Evolutionary conservation across 2,113 vertebrate species (phyloP).

Genomic region (Nothoprocta perdicaria): DNA sequence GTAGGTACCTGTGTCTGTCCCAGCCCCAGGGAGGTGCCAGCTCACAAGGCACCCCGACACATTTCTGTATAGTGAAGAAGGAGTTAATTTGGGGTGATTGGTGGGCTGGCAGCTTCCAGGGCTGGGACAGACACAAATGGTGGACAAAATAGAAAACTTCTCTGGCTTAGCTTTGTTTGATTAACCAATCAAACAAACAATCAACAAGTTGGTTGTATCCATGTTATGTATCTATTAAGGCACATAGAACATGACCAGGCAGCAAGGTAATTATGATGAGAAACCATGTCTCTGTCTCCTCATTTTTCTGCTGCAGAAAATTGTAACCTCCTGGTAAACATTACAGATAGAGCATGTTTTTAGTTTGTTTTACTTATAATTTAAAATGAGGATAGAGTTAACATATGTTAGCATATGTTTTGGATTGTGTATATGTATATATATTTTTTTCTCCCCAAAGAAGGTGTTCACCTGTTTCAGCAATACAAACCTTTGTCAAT

Average conservation of each 20-base stretch:
- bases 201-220: background rate
- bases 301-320: background rate
- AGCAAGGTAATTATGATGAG: background rate
- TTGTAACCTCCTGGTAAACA: background rate
- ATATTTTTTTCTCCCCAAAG: background rate
- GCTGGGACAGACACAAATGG: no score
- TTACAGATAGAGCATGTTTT: background rate
- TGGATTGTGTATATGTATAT: no score
- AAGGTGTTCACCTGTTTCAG: background rate
- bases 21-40: background rate
- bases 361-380: background rate
- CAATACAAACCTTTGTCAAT: slow-evolving; percentile 13
- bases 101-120: background rate
- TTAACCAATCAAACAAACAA: no score
- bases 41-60: background rate
- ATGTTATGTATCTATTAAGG: background rate
- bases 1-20: background rate
- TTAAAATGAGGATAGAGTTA: background rate
- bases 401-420: background rate
- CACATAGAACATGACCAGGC: background rate
- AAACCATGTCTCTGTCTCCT: accelerated
- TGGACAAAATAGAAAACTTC: background rate
- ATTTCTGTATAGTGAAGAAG: background rate
- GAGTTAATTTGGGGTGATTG: background rate
- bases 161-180: background rate